Evolutionary conservation across 2,113 vertebrate species (phyloP).

Genomic region (Octodon degus): DNA sequence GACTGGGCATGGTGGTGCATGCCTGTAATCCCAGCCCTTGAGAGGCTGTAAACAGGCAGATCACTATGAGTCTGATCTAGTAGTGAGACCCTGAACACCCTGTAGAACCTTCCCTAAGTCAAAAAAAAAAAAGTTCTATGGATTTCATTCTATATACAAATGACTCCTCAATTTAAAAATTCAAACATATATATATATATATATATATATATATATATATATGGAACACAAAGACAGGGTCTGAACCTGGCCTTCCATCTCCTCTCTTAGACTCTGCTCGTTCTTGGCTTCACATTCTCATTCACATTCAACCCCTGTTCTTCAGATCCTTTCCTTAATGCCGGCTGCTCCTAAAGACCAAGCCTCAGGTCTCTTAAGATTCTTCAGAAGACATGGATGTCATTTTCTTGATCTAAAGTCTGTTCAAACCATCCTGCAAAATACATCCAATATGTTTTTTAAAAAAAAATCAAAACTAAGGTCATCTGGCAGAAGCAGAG

Average conservation of each 20-base stretch:
- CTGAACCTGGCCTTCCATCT: neutral
- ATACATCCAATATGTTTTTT: neutral
- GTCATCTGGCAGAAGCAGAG: neutral
- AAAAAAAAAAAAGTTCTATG: too few relatives aligned
- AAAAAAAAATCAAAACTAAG: conserved; percentile 4
- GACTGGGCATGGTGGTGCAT: too few relatives aligned
- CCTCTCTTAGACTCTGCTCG: neutral
- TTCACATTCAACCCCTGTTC: conserved; percentile 31
- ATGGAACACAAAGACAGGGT: neutral
- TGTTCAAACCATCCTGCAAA: neutral
- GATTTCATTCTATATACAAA: conserved; percentile 41
- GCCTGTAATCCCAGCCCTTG: too few relatives aligned
- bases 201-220: too few relatives aligned
- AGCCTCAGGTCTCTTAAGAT: neutral
- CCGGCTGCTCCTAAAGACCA: conserved; percentile 53
- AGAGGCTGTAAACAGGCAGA: too few relatives aligned
- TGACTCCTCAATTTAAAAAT: conserved; percentile 31
- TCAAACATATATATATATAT: neutral
- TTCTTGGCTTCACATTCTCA: neutral
- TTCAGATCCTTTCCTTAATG: conserved; percentile 37
- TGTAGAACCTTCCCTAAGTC: too few relatives aligned
- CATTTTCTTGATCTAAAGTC: neutral
- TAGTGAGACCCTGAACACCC: too few relatives aligned
- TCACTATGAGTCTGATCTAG: too few relatives aligned
- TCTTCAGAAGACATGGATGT: neutral